Base-by-base conservation (phyloP, 2,797 vertebrate genomes). In the Cyprinella venusta region DNA sequence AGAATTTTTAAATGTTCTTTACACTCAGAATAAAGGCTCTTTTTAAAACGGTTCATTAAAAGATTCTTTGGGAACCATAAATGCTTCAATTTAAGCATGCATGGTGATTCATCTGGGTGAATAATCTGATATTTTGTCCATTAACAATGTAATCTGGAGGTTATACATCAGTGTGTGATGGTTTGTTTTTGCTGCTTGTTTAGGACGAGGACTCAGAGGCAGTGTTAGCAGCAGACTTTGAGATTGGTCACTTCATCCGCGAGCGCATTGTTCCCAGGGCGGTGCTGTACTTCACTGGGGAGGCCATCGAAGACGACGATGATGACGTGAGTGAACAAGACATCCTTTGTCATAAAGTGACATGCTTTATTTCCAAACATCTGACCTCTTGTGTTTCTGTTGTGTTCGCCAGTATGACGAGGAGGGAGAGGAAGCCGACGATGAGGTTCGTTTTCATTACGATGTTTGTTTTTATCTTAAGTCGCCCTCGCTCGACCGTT, bases 241-340 rank as follows among this genome's bases (percentile, higher is more conserved):
- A 99, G 93, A 98, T 98, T 26, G 97, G 98, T 72, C 98, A 99
- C 89, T 99, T 99, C 92, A 94, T 99, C 90, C 97, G 97, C 19
- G 97, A 99, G 84, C 96, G 97, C 38, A 98, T 99, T 82, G 96
- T 99, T 13, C 97, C 98, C 21, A 94, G 97, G 87, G 98, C 98
- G 3, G 97, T 99, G 84, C 94, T 99, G 40, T 99, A 99, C 92
- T 99, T 99, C 90, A 99, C 98, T 70, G 98, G 98, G 86, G 98
- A 99, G 93, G 98, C 98, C 89, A 98, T 99, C 70, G 98, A 99
- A 92, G 98, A 99, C n/a, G 98, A 99, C 3, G 98, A 98, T 0
- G 97, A 99, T 56, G 98, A 99, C 0, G 98, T 99, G 90, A 97
- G 97, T 95, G 12, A 68, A 30, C 2, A 1, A 7, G 6, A 40